A percentile compares a stretch with the other conserved stretches of the same genome.
phyloP scores from a whole-genome alignment of 1,140 invertebrate genomes.

The Temnothorax nylanderi region DNA sequence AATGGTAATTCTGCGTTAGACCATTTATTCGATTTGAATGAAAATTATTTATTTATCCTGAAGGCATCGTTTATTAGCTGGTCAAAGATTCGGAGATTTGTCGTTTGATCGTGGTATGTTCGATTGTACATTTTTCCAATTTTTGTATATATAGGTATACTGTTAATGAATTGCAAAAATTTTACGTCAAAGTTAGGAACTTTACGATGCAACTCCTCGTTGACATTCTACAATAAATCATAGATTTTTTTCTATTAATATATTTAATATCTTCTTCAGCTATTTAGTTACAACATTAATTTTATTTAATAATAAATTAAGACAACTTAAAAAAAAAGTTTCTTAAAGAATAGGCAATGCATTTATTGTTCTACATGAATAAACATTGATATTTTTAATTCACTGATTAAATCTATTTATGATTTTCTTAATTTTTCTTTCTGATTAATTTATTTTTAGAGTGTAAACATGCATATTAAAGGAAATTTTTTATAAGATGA shows the following conservation, averaged over 20 bases:
- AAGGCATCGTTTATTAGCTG: constrained; percentile 7
- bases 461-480: background rate
- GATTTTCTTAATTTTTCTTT: background rate
- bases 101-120: background rate
- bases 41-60: background rate
- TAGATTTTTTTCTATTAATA: background rate
- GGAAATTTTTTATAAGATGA: background rate
- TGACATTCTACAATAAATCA: background rate
- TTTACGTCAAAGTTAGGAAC: background rate
- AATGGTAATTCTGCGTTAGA: background rate
- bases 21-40: background rate
- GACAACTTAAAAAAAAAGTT: background rate
- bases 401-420: background rate
- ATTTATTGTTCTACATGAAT: background rate
- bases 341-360: background rate
- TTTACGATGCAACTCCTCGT: background rate
- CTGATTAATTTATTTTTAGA: no score
- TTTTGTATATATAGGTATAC: background rate
- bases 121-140: background rate
- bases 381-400: background rate
- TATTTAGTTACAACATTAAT: background rate
- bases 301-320: background rate
- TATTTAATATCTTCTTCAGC: background rate
- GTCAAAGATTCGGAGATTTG: background rate
- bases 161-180: background rate